A percentile compares a stretch with the other conserved stretches of the same genome.
Evolutionary conservation across 2,888 invertebrate species (phyloP).

Genomic region (Acheta domesticus): DNA sequence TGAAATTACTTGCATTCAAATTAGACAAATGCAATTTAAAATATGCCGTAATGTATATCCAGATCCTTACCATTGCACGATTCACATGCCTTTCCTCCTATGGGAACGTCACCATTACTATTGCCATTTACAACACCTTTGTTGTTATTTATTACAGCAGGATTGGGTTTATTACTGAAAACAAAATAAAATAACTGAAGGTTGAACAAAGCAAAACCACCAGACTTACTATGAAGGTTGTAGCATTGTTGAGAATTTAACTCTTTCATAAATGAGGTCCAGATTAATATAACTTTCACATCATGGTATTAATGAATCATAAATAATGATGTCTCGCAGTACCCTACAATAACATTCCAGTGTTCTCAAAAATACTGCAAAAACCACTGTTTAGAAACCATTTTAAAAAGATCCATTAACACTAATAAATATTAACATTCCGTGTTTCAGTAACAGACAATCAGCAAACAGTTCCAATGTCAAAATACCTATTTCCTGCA

Average conservation of each 20-base stretch:
- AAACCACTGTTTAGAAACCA: neutral
- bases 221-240: neutral
- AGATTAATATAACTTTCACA: neutral
- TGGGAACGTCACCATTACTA: conserved; percentile 62
- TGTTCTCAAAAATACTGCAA: neutral
- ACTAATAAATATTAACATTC: too few relatives aligned
- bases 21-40: too few relatives aligned
- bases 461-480: too few relatives aligned
- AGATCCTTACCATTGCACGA: conserved; percentile 66
- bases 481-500: too few relatives aligned
- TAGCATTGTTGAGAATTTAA: neutral
- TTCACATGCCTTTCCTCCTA: conserved; percentile 75
- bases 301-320: neutral
- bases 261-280: neutral
- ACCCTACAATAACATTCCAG: neutral
- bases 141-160: conserved; percentile 69
- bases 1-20: too few relatives aligned
- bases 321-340: neutral
- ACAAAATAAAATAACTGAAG: conserved; percentile 34
- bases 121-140: conserved; percentile 76
- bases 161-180: conserved; percentile 84
- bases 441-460: too few relatives aligned
- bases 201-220: conserved; percentile 39
- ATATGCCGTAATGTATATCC: too few relatives aligned
- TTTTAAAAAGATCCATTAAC: too few relatives aligned